Evolutionary conservation across 2,888 invertebrate species (phyloP).

Genomic region (Pandemis heparana): DNA sequence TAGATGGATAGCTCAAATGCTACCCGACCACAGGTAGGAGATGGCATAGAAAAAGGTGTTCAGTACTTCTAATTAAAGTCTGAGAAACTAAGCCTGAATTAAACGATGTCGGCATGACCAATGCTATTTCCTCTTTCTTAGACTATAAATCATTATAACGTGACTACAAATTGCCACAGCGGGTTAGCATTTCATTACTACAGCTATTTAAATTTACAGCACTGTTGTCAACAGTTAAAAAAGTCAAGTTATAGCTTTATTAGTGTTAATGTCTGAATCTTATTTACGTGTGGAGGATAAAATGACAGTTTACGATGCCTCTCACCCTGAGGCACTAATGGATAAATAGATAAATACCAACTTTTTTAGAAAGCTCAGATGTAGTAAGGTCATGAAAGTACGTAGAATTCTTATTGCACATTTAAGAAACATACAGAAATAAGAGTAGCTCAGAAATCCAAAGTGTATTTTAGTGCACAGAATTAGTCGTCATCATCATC

Average conservation of each 20-base stretch:
- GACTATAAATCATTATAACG: conserved; percentile 32
- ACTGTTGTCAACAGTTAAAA: conserved; percentile 24
- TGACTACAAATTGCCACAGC: conserved; percentile 34
- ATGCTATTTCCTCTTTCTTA: conserved; percentile 32
- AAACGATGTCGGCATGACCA: conserved; percentile 26
- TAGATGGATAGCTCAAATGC: too few relatives aligned
- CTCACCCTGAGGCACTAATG: too few relatives aligned
- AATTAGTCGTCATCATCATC: too few relatives aligned
- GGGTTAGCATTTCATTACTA: conserved; percentile 36
- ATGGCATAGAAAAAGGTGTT: neutral
- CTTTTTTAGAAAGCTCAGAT: too few relatives aligned
- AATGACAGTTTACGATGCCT: neutral
- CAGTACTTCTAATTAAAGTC: neutral
- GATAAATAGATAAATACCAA: too few relatives aligned
- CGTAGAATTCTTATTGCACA: too few relatives aligned
- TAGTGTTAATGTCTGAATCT: neutral
- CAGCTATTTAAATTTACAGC: conserved; percentile 36
- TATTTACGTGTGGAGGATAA: neutral
- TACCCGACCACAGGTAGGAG: too few relatives aligned
- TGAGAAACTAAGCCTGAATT: neutral
- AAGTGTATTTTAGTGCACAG: too few relatives aligned
- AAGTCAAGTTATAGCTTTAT: conserved; percentile 19
- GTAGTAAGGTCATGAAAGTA: too few relatives aligned
- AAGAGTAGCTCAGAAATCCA: too few relatives aligned
- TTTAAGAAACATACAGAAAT: too few relatives aligned